Conservation (phyloP, 2,113 vertebrate species). For the Ancistrus triradiatus region DNA sequence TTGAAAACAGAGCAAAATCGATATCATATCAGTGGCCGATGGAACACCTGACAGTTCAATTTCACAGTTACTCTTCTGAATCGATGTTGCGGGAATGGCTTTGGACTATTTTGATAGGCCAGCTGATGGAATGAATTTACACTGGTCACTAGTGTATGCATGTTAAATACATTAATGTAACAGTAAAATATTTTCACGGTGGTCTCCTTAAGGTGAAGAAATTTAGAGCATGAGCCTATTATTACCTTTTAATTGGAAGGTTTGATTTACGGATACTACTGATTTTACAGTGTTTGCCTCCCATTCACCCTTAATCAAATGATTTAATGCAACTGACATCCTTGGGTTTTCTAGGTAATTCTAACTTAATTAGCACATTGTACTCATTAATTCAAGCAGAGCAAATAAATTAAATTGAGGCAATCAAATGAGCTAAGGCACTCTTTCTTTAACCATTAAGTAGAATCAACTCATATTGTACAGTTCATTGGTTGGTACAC, state of each 20-base stretch:
- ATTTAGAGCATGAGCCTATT: background rate
- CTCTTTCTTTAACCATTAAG: background rate
- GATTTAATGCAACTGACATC: background rate
- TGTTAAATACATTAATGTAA: slow-evolving; percentile 48
- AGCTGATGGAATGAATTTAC: slow-evolving; percentile 58
- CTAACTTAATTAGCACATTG: slow-evolving; percentile 37
- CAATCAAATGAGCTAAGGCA: background rate
- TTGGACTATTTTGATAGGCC: slow-evolving; percentile 57
- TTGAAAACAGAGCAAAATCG: slow-evolving; percentile 62
- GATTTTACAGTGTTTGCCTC: background rate
- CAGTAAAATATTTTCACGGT: background rate
- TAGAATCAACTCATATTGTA: background rate
- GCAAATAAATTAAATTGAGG: slow-evolving; percentile 10
- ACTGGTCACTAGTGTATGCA: slow-evolving; percentile 50
- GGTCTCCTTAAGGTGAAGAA: slow-evolving; percentile 34
- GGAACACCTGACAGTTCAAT: slow-evolving; percentile 80
- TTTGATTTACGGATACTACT: background rate
- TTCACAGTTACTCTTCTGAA: slow-evolving; percentile 66
- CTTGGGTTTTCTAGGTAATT: background rate
- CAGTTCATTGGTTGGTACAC: background rate
- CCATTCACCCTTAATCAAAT: background rate
- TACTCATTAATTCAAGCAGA: slow-evolving; percentile 53
- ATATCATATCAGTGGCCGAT: slow-evolving; percentile 75
- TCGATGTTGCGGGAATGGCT: slow-evolving; percentile 69
- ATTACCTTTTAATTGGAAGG: too few relatives aligned